phyloP scores from a whole-genome alignment of 2,888 invertebrate genomes.

The Nowickia ferox region DNA sequence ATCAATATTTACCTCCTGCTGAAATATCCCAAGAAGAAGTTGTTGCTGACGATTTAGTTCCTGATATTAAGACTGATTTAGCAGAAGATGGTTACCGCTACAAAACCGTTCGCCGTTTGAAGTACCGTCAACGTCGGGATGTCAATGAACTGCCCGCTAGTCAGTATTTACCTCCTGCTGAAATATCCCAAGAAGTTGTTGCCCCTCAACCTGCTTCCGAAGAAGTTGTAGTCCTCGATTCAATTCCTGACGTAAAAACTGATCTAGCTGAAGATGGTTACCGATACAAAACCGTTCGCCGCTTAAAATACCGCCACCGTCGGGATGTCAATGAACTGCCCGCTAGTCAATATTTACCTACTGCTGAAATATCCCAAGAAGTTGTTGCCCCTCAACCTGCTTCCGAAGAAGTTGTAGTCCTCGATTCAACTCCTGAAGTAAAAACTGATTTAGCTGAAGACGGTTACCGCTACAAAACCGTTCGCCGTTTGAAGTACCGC shows the following conservation, averaged over 20 bases:
- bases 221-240: constrained; percentile 59
- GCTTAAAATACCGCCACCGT: constrained; percentile 72
- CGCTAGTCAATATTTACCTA: constrained; percentile 76
- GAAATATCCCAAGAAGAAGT: neutral
- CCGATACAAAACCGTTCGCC: constrained; percentile 73
- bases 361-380: constrained; percentile 53
- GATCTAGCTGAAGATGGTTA: constrained; percentile 65
- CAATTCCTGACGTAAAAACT: constrained; percentile 60
- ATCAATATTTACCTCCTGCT: constrained; percentile 30
- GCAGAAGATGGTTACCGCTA: constrained; percentile 60
- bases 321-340: constrained; percentile 76
- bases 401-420: too few relatives aligned
- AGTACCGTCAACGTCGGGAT: constrained; percentile 51
- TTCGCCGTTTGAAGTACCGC: constrained; percentile 76
- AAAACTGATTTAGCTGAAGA: constrained; percentile 74
- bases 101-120: constrained; percentile 54
- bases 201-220: neutral
- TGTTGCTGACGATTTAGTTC: constrained; percentile 59
- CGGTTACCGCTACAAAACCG: constrained; percentile 78
- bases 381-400: too few relatives aligned
- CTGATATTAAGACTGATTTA: constrained; percentile 38
- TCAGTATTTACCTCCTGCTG: constrained; percentile 31
- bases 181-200: neutral
- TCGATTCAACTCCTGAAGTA: constrained; percentile 26
- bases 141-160: constrained; percentile 12